Evolutionary conservation across 1,140 invertebrate genomes (phyloP).

Genomic region (Drosophila insularis): DNA sequence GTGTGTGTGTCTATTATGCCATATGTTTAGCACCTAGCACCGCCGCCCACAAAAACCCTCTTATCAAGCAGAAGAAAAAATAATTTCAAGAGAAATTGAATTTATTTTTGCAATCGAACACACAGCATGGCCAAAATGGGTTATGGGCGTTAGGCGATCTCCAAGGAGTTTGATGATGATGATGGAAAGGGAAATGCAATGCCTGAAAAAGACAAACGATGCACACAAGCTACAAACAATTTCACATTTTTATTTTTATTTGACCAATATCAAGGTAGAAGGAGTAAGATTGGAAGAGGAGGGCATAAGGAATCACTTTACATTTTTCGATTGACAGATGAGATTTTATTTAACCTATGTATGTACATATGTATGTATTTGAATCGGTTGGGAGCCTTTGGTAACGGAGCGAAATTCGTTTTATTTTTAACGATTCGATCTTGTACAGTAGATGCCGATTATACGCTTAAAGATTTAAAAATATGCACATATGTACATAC

Average conservation of each 20-base stretch:
- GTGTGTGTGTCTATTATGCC: slow-evolving; percentile 43
- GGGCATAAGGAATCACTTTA: not conserved
- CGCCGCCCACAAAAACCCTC: not conserved
- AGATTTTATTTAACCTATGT: slow-evolving; percentile 15
- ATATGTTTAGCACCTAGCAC: slow-evolving; percentile 52
- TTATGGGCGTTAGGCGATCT: not conserved
- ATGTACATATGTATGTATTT: not conserved
- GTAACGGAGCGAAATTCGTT: no score
- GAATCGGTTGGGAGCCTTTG: no score
- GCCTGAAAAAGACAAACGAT: slow-evolving; percentile 51
- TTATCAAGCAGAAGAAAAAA: slow-evolving; percentile 2
- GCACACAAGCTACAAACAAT: slow-evolving; percentile 43
- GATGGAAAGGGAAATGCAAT: slow-evolving; percentile 7
- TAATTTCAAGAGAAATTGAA: slow-evolving; percentile 65
- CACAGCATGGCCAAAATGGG: slow-evolving; percentile 31
- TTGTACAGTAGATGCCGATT: no score
- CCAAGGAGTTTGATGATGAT: no score
- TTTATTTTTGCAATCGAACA: slow-evolving; percentile 60
- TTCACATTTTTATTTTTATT: slow-evolving; percentile 32
- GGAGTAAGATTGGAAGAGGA: not conserved
- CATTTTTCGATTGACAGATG: not conserved
- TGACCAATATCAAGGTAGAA: not conserved
- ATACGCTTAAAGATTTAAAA: no score
- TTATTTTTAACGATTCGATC: no score
- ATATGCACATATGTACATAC: not conserved